Conservation (phyloP, 2,113 vertebrate genomes). For the Psilopogon haemacephalus region DNA sequence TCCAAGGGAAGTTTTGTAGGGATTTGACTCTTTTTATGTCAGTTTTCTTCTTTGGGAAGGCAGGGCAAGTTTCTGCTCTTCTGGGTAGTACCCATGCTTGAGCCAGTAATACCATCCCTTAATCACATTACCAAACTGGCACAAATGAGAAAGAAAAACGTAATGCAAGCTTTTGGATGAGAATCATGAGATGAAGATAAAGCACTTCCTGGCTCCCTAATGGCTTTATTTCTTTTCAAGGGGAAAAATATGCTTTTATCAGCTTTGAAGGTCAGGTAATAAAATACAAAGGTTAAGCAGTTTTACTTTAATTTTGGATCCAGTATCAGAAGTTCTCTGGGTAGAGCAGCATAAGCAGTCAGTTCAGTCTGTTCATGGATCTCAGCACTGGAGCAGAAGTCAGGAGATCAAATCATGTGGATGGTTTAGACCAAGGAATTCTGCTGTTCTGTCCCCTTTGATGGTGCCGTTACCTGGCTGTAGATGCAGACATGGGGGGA, state of each 20-base stretch:
- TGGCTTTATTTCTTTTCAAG: conserved; percentile 4
- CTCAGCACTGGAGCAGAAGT: background rate
- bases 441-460: background rate
- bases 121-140: conserved; percentile 15
- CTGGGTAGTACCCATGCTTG: background rate
- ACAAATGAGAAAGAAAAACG: background rate
- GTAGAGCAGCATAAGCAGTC: background rate
- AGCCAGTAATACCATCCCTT: background rate
- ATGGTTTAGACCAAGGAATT: background rate
- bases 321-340: background rate
- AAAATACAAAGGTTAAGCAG: conserved; percentile 45
- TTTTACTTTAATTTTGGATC: conserved; percentile 29
- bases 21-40: background rate
- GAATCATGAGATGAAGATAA: conserved; percentile 42
- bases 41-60: background rate
- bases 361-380: background rate
- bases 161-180: conserved; percentile 18
- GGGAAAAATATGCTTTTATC: conserved; percentile 37
- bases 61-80: background rate
- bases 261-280: conserved; percentile 29
- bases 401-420: background rate
- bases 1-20: background rate
- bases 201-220: conserved; percentile 33
- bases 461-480: background rate
- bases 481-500: background rate